Base-by-base conservation (phyloP, 2,888 invertebrate genomes). In the Cheilosia impressa region DNA sequence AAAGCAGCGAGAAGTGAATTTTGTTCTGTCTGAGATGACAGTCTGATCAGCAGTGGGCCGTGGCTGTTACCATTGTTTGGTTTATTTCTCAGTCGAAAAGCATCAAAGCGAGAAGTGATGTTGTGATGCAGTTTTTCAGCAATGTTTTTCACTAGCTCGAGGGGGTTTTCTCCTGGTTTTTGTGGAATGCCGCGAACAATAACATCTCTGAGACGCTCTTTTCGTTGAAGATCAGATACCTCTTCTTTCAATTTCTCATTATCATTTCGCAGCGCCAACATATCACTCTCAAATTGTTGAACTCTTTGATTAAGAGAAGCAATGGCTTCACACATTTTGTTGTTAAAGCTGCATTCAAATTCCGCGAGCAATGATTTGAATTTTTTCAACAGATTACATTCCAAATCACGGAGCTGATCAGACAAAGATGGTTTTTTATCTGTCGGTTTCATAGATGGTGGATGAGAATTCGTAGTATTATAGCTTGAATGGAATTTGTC, bases 161-260 rank as follows among this genome's bases (percentile, higher is more conserved):
- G 13, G 41, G 41, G 10, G 41, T 7, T 41, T 41, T 41, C 13
- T 41, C 27, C 27, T 1, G 7, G 27, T 31, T 7, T 31, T 31
- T 31, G 27, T 7, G 27, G 7, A 31, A 31, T 31, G n/a, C 43
- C 43, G 2, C 43, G n/a, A 27, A 27, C 22, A 53, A 53, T 27
- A 24, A 53, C n/a, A 13, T 53, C 53, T 24, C 53, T 53, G 27
- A 53, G 53, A 1, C 53, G 22, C 24, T 53, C 53, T 53, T 53
- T 53, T 5, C 27, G 27, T 53, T 53, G 52, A 15, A 53, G 13
- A 24, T 24, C 52, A 9, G 24, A 27, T 31, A 55, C n/a, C 15
- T 55, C 27, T 55, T 55, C 31, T 55, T 31, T 31, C 13, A 55
- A 15, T 55, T 31, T 17, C 24, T 31, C 15, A 17, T 55, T 55